These are phyloP conservation scores for Sebastiscus albofasciatus DNA, from an alignment of 2,797 vertebrate genomes.

Conservation along the genomic window DNA sequence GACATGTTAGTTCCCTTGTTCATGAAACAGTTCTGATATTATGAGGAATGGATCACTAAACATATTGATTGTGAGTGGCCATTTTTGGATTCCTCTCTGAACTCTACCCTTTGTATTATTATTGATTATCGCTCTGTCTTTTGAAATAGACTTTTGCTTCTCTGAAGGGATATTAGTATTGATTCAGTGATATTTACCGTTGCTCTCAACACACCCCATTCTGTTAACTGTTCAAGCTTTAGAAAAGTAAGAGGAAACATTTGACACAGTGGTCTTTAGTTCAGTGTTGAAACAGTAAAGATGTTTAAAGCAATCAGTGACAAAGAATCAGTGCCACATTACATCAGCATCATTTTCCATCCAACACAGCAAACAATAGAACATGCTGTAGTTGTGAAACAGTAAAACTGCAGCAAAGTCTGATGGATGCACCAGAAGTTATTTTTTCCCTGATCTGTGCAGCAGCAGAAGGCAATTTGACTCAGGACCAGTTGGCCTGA, in stretches of 20 bases:
- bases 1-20: not conserved
- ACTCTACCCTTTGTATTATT: slow-evolving; percentile 12
- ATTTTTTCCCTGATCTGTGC: slow-evolving; percentile 47
- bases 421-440: slow-evolving; percentile 25
- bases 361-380: not conserved
- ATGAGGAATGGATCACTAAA: not conserved
- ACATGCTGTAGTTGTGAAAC: not conserved
- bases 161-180: slow-evolving; percentile 13
- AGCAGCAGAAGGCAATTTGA: slow-evolving; percentile 57
- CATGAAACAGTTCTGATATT: not conserved
- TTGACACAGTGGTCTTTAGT: not conserved
- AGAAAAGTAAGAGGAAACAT: not conserved
- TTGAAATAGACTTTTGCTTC: slow-evolving; percentile 17
- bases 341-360: not conserved
- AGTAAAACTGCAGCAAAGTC: slow-evolving; percentile 5
- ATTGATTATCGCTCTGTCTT: slow-evolving; percentile 27
- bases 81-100: slow-evolving; percentile 13
- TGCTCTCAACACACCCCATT: not conserved
- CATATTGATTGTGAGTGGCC: not conserved
- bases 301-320: not conserved
- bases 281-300: not conserved
- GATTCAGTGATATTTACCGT: slow-evolving; percentile 25
- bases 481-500: slow-evolving; percentile 67
- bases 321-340: not conserved
- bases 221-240: not conserved